Evolutionary conservation across 2,113 vertebrate species (phyloP), one percentile per base, ranked within the genome.

Genomic region (Cyprinodon tularosa): DNA sequence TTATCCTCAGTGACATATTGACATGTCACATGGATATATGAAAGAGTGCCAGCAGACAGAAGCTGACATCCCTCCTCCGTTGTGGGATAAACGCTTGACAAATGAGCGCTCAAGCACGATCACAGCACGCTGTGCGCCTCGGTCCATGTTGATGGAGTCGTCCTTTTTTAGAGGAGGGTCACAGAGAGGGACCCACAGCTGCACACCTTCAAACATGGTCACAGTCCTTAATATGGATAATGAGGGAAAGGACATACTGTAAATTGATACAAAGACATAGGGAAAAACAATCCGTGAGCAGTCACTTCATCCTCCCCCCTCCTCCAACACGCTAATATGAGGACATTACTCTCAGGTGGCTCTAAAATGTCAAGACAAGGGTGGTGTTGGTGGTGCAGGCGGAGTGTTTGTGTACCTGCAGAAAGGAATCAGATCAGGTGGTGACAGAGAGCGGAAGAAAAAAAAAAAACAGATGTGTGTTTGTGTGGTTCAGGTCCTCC

Each of bases 31-130:
- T 80, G 84, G 88, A 90, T 83, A 89, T 86, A 90, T 84, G 90
- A 90, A 88, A 82, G 74, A 90, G 81, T 81, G 78, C 78, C 86
- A 80, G 90, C 90, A 87, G 90, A 93, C 91, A 88, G 80, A 69
- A 73, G 81, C 84, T 84, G 90, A 91, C 88, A 88, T 83, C 78
- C 72, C 85, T 88, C 86, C 82, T 86, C 87, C 62, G 72, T 74
- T 69, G 87, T 60, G 83, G 89, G 89, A 92, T 86, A 91, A 92
- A 86, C 81, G 63, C 59, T 71, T 92, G 91, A 93, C 86, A 92
- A 90, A 93, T 80, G 91, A 89, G 81, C 48, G 70, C 74, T 87
- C 83, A 71, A 81, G 82, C 86, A 86, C 88, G 89, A 88, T 89
- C 84, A 83, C 87, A 84, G 79, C 68, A 79, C 60, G 71, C 79